Percentiles rank a stretch among this genome's conserved stretches.
Evolutionary conservation across 2,113 vertebrate genomes (phyloP).

Genomic region (Butastur rufipennis): DNA sequence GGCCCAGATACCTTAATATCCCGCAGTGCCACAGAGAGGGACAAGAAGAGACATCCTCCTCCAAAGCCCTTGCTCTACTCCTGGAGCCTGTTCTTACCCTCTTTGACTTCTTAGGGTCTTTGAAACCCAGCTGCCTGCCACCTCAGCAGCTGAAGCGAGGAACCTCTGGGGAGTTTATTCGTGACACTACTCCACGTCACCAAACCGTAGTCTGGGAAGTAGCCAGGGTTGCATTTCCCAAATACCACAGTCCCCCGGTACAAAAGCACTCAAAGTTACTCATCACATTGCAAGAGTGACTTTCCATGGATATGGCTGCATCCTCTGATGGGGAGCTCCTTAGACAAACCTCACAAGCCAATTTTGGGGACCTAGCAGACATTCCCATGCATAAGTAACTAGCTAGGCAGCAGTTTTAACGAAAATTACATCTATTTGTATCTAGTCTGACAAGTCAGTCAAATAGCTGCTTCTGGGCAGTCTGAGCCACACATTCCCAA

Average conservation of each 20-base stretch:
- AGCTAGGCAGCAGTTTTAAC: neutral
- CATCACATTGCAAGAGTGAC: neutral
- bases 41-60: neutral
- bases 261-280: neutral
- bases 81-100: neutral
- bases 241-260: fast-evolving
- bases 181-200: neutral
- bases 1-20: neutral
- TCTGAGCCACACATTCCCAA: neutral
- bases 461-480: neutral
- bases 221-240: neutral
- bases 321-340: neutral
- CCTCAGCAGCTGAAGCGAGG: neutral
- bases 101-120: neutral
- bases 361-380: neutral
- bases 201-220: neutral
- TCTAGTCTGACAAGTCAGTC: neutral
- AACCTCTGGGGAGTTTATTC: neutral
- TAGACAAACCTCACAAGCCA: neutral
- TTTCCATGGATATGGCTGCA: neutral
- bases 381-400: neutral
- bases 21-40: neutral
- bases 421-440: neutral
- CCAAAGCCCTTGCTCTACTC: neutral
- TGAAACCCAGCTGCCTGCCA: neutral